phyloP scores from a whole-genome alignment of 2,888 invertebrate species.

The Caenorhabditis doughertyi region DNA sequence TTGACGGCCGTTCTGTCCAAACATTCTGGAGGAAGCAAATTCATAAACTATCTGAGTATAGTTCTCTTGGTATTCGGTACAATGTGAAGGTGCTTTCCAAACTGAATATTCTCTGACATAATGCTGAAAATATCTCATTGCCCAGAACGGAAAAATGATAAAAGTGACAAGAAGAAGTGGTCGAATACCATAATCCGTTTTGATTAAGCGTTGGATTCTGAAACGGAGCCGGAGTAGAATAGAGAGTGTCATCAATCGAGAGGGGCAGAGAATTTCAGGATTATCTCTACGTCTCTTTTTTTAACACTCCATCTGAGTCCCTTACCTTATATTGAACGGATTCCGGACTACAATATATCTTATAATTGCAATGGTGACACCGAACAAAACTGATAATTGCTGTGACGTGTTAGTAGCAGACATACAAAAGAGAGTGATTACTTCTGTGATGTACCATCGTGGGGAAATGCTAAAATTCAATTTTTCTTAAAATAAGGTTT shows the following conservation, averaged over 20 bases:
- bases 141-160: neutral
- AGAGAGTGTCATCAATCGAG: neutral
- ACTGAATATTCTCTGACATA: neutral
- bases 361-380: neutral
- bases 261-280: too few relatives aligned
- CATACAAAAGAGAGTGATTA: neutral
- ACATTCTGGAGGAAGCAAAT: neutral
- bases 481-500: too few relatives aligned
- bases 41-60: neutral
- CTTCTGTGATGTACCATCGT: neutral
- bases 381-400: neutral
- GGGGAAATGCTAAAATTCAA: neutral
- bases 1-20: neutral
- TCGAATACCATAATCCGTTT: neutral
- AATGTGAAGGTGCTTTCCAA: neutral
- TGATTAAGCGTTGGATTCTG: neutral
- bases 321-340: neutral
- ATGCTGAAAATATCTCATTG: neutral
- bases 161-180: neutral
- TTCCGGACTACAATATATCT: neutral
- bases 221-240: neutral
- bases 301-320: too few relatives aligned
- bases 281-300: too few relatives aligned
- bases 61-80: neutral
- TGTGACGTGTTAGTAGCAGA: neutral